A percentile compares a stretch with the other conserved stretches of the same genome.
Conservation (phyloP, 2,797 vertebrate genomes). For the Luscinia megarhynchos region DNA sequence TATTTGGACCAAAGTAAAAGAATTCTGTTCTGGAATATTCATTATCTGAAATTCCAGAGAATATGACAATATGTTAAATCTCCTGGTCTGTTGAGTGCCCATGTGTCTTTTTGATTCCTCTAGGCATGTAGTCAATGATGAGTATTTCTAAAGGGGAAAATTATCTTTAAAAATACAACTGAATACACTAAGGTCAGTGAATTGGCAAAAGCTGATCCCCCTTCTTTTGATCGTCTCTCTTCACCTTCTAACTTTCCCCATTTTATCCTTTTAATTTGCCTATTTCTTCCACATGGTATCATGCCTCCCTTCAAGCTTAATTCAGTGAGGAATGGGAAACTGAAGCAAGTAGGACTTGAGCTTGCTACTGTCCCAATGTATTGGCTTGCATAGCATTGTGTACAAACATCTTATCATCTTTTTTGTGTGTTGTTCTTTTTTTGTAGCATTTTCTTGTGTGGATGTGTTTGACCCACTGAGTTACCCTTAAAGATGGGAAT, state of each 20-base stretch:
- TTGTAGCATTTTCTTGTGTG: neutral
- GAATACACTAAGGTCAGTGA: neutral
- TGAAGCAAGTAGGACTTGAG: neutral
- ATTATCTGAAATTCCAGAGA: conserved; percentile 28
- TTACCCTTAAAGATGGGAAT: neutral
- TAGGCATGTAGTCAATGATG: neutral
- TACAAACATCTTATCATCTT: neutral
- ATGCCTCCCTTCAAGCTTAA: neutral
- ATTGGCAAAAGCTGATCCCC: neutral
- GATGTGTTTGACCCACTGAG: neutral
- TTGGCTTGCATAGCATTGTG: neutral
- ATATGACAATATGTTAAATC: conserved; percentile 25
- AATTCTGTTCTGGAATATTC: conserved; percentile 23
- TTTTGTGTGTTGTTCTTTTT: neutral
- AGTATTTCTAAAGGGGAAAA: conserved; percentile 24
- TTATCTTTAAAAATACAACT: neutral
- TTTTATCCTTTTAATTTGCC: neutral
- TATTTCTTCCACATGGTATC: neutral
- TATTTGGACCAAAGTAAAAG: conserved; percentile 1
- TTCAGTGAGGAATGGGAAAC: neutral
- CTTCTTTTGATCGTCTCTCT: neutral
- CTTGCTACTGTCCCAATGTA: neutral
- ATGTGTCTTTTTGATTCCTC: conserved; percentile 44
- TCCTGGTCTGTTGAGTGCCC: neutral
- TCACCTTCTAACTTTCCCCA: neutral